These are phyloP conservation scores for Onchidella celtica DNA, from an alignment of 2,888 invertebrate species.

Conservation along the genomic window DNA sequence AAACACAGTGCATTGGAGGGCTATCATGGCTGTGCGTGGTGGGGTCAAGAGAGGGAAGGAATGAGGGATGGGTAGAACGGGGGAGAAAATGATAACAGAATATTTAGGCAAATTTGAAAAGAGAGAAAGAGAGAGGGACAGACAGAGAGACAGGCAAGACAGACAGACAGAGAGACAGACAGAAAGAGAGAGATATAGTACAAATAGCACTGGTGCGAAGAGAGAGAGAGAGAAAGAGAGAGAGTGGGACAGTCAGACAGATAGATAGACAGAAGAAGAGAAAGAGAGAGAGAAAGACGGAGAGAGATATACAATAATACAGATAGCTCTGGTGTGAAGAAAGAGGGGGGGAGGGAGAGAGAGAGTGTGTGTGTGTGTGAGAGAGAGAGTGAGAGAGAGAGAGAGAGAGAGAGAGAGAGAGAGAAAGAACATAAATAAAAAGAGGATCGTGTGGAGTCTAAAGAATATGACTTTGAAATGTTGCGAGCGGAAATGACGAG, in stretches of 20 bases:
- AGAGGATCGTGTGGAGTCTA: no score
- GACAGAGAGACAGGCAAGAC: neutral
- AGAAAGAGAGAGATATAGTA: neutral
- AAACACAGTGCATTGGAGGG: neutral
- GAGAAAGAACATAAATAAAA: neutral
- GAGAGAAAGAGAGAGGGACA: neutral
- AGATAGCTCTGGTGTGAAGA: no score
- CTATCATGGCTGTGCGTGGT: neutral
- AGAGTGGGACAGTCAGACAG: neutral
- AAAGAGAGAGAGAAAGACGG: neutral
- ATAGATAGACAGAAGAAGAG: neutral
- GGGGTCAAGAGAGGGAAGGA: neutral
- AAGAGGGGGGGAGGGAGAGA: no score
- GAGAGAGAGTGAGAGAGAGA: neutral
- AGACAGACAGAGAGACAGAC: neutral
- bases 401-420: neutral
- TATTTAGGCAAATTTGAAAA: no score
- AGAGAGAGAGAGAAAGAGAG: neutral
- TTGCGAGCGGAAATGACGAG: neutral
- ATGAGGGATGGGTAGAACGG: neutral
- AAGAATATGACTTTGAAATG: neutral
- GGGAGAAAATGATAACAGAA: neutral
- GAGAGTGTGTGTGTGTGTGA: no score
- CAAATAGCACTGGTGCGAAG: neutral
- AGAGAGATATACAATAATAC: no score